These are phyloP conservation scores for Echeneis naucrates DNA, from an alignment of 2,797 vertebrate genomes.

Conservation along the genomic window DNA sequence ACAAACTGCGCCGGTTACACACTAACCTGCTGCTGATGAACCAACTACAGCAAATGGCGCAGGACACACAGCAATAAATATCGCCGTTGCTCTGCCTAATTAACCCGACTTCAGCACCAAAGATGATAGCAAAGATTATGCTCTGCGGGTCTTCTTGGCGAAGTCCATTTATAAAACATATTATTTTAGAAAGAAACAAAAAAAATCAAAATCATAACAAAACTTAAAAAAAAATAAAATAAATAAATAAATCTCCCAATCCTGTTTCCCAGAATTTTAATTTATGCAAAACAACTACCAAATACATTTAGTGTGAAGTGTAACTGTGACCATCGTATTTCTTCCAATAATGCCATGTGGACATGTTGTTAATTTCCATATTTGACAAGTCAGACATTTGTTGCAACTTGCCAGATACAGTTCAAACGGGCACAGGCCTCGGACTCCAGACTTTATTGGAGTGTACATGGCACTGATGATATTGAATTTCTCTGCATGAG, in stretches of 20 bases:
- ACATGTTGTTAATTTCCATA: not conserved
- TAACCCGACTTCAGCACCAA: not conserved
- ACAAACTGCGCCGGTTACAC: not conserved
- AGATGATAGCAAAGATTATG: not conserved
- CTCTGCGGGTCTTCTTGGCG: not conserved
- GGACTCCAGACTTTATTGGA: not conserved
- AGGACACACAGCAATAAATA: not conserved
- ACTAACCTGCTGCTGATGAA: conserved; percentile 2
- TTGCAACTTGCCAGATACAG: not conserved
- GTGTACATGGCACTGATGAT: conserved; percentile 36
- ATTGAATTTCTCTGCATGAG: conserved; percentile 41
- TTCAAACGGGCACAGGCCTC: not conserved
- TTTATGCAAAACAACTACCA: not conserved
- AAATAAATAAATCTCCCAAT: not conserved
- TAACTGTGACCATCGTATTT: not conserved
- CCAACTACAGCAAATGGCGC: conserved; percentile 2
- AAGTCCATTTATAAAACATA: not conserved
- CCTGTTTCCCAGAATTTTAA: not conserved
- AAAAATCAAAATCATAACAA: not conserved
- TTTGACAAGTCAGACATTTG: too few species aligned
- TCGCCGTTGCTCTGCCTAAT: not conserved
- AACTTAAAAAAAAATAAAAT: too few species aligned
- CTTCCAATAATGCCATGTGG: not conserved
- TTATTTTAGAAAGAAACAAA: too few species aligned
- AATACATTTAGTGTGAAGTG: not conserved